Conservation (phyloP, 2,888 invertebrate genomes). For the Lumbricus terrestris region DNA sequence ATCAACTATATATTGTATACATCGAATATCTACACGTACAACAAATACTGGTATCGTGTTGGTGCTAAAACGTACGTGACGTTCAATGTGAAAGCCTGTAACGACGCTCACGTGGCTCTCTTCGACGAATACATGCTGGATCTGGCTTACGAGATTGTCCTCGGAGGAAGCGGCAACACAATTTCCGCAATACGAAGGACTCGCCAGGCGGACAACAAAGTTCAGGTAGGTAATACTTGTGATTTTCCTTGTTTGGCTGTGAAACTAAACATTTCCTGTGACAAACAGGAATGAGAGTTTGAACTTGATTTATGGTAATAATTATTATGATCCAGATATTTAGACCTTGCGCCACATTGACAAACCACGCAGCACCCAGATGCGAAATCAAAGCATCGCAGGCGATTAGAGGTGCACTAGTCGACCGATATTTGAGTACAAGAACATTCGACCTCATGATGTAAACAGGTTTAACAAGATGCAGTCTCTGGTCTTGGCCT, state of each 20-base stretch:
- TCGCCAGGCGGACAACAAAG: constrained; percentile 17
- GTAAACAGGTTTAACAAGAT: too few species aligned
- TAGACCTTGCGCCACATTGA: too few species aligned
- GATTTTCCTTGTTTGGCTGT: neutral
- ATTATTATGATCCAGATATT: too few species aligned
- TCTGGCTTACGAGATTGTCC: constrained; percentile 29
- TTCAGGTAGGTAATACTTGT: neutral
- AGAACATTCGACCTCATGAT: too few species aligned
- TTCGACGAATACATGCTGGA: constrained; percentile 11
- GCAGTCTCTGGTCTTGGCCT: too few species aligned
- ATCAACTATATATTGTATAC: neutral
- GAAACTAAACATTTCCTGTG: neutral
- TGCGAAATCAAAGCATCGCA: too few species aligned
- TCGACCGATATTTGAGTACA: too few species aligned
- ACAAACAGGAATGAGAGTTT: too few species aligned
- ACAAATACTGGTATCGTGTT: neutral
- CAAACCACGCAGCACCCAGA: too few species aligned
- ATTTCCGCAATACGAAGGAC: constrained; percentile 9
- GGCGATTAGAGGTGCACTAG: too few species aligned
- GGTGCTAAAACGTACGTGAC: neutral
- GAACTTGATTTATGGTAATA: too few species aligned
- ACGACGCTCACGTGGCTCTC: constrained; percentile 28
- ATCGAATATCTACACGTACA: neutral
- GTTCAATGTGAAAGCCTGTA: constrained; percentile 30
- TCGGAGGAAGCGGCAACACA: constrained; percentile 29